Percentiles rank a stretch among this genome's conserved stretches.
phyloP scores from a whole-genome alignment of 2,113 vertebrate genomes.

The Dascyllus trimaculatus region DNA sequence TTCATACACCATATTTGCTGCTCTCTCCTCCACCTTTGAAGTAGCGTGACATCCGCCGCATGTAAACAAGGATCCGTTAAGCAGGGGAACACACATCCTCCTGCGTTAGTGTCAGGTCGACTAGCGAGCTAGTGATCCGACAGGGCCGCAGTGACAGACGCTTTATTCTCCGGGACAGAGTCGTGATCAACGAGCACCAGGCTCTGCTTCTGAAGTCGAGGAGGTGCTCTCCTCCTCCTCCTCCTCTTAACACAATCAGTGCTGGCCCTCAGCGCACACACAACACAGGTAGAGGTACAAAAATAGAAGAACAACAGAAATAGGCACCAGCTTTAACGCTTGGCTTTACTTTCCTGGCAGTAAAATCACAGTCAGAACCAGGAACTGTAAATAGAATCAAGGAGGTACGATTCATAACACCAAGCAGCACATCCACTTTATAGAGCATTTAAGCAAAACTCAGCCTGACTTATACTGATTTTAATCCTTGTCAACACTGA shows the following conservation, averaged over 20 bases:
- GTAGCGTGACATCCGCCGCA: slow-evolving; percentile 61
- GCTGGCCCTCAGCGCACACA: slow-evolving; percentile 20
- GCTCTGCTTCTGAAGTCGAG: slow-evolving; percentile 34
- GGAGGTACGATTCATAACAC: neutral
- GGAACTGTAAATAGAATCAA: slow-evolving; percentile 34
- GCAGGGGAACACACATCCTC: slow-evolving; percentile 74
- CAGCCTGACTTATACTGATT: neutral
- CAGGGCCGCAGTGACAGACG: slow-evolving; percentile 57
- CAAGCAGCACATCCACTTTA: neutral
- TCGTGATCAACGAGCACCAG: slow-evolving; percentile 39
- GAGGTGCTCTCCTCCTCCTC: slow-evolving; percentile 40
- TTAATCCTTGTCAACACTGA: neutral
- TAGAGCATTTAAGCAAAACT: neutral
- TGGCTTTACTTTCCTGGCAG: slow-evolving; percentile 37
- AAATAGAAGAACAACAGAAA: slow-evolving; percentile 38
- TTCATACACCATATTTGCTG: slow-evolving; percentile 54
- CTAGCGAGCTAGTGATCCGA: slow-evolving; percentile 58
- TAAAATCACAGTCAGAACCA: slow-evolving; percentile 18
- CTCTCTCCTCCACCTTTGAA: slow-evolving; percentile 68
- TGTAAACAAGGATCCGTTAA: slow-evolving; percentile 76
- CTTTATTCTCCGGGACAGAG: slow-evolving; percentile 62
- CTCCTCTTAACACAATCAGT: slow-evolving; percentile 51
- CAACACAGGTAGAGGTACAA: slow-evolving; percentile 31
- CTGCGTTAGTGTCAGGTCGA: slow-evolving; percentile 72
- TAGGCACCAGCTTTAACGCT: slow-evolving; percentile 23